A percentile compares a stretch with the other conserved stretches of the same genome.
Conservation (phyloP, 1,140 invertebrate species). For the Megalonaias nervosa region DNA sequence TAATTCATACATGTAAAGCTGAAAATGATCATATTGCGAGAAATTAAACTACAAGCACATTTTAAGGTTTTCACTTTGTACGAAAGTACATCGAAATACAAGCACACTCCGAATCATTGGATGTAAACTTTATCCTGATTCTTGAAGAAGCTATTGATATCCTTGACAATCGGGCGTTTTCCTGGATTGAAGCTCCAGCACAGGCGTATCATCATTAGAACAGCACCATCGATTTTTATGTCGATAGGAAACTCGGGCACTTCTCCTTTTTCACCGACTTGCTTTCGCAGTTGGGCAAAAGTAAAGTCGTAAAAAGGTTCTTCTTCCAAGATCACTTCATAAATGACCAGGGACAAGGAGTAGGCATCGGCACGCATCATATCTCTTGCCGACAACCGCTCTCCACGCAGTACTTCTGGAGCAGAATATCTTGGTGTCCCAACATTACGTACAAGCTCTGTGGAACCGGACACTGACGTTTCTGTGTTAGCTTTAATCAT, state of each 20-base stretch:
- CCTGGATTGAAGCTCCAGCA: slow-evolving; percentile 33
- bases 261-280: slow-evolving; percentile 26
- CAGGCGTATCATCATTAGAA: slow-evolving; percentile 5
- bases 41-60: too few relatives aligned
- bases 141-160: too few relatives aligned
- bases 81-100: too few relatives aligned
- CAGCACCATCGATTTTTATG: slow-evolving; percentile 4
- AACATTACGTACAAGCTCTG: slow-evolving; percentile 13
- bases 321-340: slow-evolving; percentile 39
- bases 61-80: too few relatives aligned
- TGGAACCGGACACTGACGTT: slow-evolving; percentile 10
- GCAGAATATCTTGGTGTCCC: slow-evolving; percentile 46
- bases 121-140: too few relatives aligned
- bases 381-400: slow-evolving; percentile 16
- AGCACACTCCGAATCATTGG: too few relatives aligned
- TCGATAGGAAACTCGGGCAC: slow-evolving; percentile 23
- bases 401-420: slow-evolving; percentile 45
- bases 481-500: slow-evolving; percentile 39
- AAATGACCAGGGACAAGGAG: slow-evolving; percentile 30
- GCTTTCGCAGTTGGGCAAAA: slow-evolving; percentile 24
- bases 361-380: slow-evolving; percentile 44
- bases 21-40: too few relatives aligned
- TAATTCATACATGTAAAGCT: too few relatives aligned
- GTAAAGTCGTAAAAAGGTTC: slow-evolving; percentile 40
- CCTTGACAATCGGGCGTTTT: slow-evolving; percentile 15